Base-by-base conservation (phyloP, 92 coral and sea anemone species). In the Epizoanthus scotinus region DNA sequence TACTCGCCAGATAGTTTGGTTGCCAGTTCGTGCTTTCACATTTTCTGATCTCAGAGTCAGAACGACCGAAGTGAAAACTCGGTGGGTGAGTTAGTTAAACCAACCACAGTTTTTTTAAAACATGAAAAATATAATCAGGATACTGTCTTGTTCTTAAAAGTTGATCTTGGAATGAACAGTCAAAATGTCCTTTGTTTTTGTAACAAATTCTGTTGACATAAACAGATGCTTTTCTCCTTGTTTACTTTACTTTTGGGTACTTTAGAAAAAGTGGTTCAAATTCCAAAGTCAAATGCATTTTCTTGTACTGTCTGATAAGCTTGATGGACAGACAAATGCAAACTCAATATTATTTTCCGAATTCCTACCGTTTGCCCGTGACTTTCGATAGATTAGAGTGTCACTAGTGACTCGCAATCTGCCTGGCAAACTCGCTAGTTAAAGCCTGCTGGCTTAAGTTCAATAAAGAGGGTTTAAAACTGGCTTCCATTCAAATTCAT, bases 341-440 rank as follows among this genome's bases (percentile, higher is more conserved):
- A 13, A 47, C 52, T 47, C 52, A 10, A 47, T 38, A 75, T 14
- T 42, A 67, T 55, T 59, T 75, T 36, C 25, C 22, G 57, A 75
- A 75, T 59, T 75, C 56, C 67, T 15, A 20, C 20, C 20, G 49
- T 47, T 4, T 27, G 28, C 56, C 40, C 40, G 67, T 5, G 15
- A 36, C 66, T 57, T 34, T 73, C 61, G 67, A 36, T 73, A 75
- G 68, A 59, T 75, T 63, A 59, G 64, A 10, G 31, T 59, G 79
- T 74, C 79, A 74, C 24, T 18, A 34, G 24, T 20, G 57, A 58
- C 27, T n/a, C 50, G 17, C 31, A 18, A 22, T 21, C 47, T 74
- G 38, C 12, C 54, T 21, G 25, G 66, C 5, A 20, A 38, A 9
- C 22, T 56, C 52, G 8, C 38, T 19, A 47, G 38, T 22, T 75